Conservation (phyloP, 2,888 invertebrate species). For the Agrilus cyanescens region DNA sequence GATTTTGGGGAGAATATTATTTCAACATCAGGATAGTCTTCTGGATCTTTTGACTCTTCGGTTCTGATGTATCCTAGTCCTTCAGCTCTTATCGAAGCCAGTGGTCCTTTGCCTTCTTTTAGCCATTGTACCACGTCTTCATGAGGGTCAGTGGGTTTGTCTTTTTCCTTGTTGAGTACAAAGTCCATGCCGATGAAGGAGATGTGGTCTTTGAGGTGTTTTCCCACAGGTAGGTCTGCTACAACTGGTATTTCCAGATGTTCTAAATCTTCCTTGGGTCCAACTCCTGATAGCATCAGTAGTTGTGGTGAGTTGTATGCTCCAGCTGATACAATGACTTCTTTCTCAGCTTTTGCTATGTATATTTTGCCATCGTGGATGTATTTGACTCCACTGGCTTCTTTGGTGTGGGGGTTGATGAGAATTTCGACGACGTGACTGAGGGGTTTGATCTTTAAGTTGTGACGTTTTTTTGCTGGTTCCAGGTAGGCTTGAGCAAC, state of each 20-base stretch:
- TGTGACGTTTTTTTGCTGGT: constrained; percentile 42
- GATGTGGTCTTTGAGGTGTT: constrained; percentile 51
- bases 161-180: constrained; percentile 29
- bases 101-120: constrained; percentile 25
- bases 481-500: constrained; percentile 55
- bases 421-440: constrained; percentile 49
- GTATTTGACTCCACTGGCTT: constrained; percentile 51
- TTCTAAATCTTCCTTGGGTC: constrained; percentile 48
- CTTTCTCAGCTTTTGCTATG: constrained; percentile 49
- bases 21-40: constrained; percentile 27
- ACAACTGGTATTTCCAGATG: constrained; percentile 42
- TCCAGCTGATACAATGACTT: constrained; percentile 64
- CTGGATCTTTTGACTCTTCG: constrained; percentile 23
- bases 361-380: constrained; percentile 40
- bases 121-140: constrained; percentile 28
- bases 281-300: constrained; percentile 69
- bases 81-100: constrained; percentile 23
- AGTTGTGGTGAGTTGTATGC: constrained; percentile 68
- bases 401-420: constrained; percentile 44
- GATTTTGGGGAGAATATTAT: constrained; percentile 20
- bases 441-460: constrained; percentile 48
- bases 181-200: constrained; percentile 50
- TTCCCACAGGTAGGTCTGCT: constrained; percentile 50
- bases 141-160: constrained; percentile 26
- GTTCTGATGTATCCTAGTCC: constrained; percentile 26